Percentiles rank a stretch among this genome's conserved stretches.
phyloP scores from a whole-genome alignment of 2,888 invertebrate species.

The Rhabditoides inermis region DNA sequence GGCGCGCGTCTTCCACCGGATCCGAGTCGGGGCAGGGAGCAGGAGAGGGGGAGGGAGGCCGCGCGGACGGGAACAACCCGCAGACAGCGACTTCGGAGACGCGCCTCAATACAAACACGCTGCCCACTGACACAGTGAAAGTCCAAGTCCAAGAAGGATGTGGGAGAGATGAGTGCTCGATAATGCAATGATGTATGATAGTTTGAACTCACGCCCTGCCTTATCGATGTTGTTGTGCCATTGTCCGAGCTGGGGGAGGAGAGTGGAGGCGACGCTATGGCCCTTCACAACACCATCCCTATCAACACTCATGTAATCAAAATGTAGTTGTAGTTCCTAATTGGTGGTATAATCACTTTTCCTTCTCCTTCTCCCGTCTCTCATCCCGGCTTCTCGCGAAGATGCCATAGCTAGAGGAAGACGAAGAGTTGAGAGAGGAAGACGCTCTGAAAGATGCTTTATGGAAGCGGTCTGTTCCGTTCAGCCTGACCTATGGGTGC shows the following conservation, averaged over 20 bases:
- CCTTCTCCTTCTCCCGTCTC: no score
- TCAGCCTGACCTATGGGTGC: not conserved
- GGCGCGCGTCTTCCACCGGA: slow-evolving; percentile 12
- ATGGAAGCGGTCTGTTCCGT: not conserved
- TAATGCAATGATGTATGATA: not conserved
- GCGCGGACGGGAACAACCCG: slow-evolving; percentile 6
- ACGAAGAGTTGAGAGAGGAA: slow-evolving; percentile 5
- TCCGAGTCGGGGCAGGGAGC: slow-evolving; percentile 4
- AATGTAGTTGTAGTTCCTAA: no score
- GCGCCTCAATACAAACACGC: not conserved
- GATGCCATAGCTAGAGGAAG: not conserved
- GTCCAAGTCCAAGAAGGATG: not conserved
- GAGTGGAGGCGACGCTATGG: no score
- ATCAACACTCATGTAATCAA: no score
- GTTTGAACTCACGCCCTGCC: no score
- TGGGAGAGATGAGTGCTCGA: not conserved
- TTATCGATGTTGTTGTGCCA: no score
- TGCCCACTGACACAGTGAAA: not conserved
- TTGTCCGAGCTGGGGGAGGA: no score
- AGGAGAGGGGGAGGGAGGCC: slow-evolving; percentile 1
- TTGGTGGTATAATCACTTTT: no score
- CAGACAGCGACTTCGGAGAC: slow-evolving; percentile 5
- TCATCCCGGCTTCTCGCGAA: no score
- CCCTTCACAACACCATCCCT: no score
- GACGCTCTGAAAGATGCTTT: not conserved